Conservation (phyloP, 2,113 vertebrate genomes). For the Macquaria australasica region DNA sequence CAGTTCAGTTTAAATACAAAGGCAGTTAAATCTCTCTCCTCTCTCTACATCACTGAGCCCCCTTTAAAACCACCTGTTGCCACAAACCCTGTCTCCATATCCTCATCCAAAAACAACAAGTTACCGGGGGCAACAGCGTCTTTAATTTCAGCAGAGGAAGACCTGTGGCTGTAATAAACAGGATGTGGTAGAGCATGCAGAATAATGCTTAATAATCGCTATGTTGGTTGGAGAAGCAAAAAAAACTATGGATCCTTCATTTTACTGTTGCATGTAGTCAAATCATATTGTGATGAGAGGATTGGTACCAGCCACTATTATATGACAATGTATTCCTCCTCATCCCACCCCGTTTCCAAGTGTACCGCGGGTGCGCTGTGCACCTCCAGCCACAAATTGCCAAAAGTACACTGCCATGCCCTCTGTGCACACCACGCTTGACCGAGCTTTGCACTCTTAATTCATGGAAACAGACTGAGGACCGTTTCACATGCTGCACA, state of each 20-base stretch:
- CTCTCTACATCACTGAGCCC: not conserved
- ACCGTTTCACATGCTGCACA: not conserved
- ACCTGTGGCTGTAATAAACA: not conserved
- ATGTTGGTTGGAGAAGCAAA: not conserved
- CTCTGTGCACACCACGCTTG: not conserved
- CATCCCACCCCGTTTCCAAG: not conserved
- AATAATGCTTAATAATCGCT: not conserved
- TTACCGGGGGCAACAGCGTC: not conserved
- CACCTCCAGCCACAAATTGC: not conserved
- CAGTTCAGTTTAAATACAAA: too few species aligned
- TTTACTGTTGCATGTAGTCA: not conserved
- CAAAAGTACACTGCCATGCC: not conserved
- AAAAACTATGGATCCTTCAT: too few species aligned
- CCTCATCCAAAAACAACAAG: constrained; percentile 27
- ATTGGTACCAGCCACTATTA: not conserved
- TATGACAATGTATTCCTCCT: not conserved
- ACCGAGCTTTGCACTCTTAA: constrained; percentile 19
- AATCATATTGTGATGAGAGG: not conserved
- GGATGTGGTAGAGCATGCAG: constrained; percentile 14
- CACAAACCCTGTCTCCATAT: not conserved
- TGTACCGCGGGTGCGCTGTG: not conserved
- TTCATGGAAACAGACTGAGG: not conserved
- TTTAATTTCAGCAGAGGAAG: not conserved
- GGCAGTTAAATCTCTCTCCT: not conserved
- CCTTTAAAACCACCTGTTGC: constrained; percentile 20